Base-by-base conservation (phyloP, 2,113 vertebrate species). In the Cercocebus atys region DNA sequence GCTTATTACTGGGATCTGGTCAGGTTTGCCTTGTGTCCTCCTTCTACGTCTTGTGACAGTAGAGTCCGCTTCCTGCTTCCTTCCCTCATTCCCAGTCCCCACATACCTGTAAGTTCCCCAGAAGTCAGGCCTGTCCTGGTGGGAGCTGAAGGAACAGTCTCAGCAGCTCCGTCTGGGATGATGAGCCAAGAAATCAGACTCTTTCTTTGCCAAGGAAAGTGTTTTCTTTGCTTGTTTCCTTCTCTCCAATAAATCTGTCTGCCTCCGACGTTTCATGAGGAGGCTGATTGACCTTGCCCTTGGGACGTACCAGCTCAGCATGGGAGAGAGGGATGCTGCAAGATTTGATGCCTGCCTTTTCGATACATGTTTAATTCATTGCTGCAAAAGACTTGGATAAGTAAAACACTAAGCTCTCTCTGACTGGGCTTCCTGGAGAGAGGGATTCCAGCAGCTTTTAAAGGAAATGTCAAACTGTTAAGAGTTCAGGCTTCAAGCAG, bases 291-390 rank as follows among this genome's bases (percentile, higher is more conserved):
- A 9, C 38, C 94, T 97, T 98, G 98, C 98, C 98, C 97, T 94
- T 93, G 95, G 94, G 97, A 96, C 20, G 23, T 97, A 82, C 79
- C 8, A 1, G 83, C 98, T 98, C 98, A 97, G 98, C 96, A 97
- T 0, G 11, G 96, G 96, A 98, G 97, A 98, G 52, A 78, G 95
- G 95, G 6, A 80, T 90, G 94, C 90, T 97, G 93, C 70, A 98
- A 97, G 97, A 98, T 95, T 97, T 97, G 86, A 97, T 79, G 95
- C 95, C 81, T 97, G 90, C 97, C 75, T 98, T 88, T 97, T 98
- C 55, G 73, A 97, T 97, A 72, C 96, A 98, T 98, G 97, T 98
- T 98, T 98, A 98, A 98, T 98, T 98, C 98, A 98, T 98, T 88
- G 86, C 91, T 88, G 73, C 82, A 73, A 47, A 47, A 93, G 96